A percentile compares a stretch with the other conserved stretches of the same genome.
These are phyloP conservation scores for Cassiopea xamachana DNA, from an alignment of 30 jellyfish, hydroid and myxozoan species.

Conservation along the genomic window DNA sequence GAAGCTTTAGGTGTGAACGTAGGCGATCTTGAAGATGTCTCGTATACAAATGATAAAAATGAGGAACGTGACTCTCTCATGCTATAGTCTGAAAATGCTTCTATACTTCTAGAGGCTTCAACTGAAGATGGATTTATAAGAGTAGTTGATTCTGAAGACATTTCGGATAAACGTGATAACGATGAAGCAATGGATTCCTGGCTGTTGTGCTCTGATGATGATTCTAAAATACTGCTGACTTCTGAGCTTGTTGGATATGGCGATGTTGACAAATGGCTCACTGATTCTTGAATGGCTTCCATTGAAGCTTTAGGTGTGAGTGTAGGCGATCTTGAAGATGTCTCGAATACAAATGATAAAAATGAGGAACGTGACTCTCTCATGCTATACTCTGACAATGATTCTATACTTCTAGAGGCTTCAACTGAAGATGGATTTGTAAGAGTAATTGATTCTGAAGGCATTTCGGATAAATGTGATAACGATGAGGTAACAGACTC, in stretches of 20 bases:
- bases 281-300: neutral
- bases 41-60: too few relatives aligned
- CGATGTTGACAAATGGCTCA: neutral
- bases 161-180: neutral
- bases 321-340: neutral
- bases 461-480: neutral
- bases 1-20: neutral
- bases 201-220: neutral
- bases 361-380: neutral
- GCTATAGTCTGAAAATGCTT: too few relatives aligned
- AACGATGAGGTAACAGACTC: neutral
- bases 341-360: neutral
- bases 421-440: neutral
- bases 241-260: neutral
- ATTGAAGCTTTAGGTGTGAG: neutral
- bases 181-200: neutral
- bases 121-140: too few relatives aligned
- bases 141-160: neutral
- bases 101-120: too few relatives aligned
- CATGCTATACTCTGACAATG: neutral
- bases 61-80: too few relatives aligned
- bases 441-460: neutral
- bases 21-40: too few relatives aligned
- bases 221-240: neutral
- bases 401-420: neutral